Evolutionary conservation across 2,888 invertebrate species (phyloP).

Genomic region (Nemurella pictetii): DNA sequence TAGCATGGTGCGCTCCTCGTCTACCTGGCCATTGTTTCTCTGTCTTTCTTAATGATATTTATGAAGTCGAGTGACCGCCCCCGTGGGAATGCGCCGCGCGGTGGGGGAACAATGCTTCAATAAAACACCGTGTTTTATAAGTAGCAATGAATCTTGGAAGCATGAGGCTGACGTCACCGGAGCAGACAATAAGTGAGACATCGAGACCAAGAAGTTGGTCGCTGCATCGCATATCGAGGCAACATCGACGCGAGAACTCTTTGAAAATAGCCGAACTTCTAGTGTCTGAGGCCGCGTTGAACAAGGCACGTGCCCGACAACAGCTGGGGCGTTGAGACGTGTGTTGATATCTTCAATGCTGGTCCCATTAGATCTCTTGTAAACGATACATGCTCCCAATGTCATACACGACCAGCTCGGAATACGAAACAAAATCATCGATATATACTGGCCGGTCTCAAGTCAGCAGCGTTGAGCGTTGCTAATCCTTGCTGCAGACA

Average conservation of each 20-base stretch:
- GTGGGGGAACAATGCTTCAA: slow-evolving; percentile 6
- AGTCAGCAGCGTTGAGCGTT: background rate
- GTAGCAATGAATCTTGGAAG: background rate
- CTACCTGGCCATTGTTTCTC: background rate
- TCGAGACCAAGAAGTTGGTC: background rate
- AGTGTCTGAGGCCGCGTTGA: background rate
- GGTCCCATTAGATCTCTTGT: background rate
- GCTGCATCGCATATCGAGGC: too few species aligned
- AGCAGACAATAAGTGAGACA: background rate
- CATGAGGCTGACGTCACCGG: background rate
- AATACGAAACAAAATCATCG: background rate
- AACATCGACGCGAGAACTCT: background rate
- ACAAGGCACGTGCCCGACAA: background rate
- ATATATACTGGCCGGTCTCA: too few species aligned
- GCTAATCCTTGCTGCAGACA: background rate
- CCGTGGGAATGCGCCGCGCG: background rate
- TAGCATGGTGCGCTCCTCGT: background rate
- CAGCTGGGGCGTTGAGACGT: background rate
- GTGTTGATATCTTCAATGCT: background rate
- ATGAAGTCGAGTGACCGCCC: slow-evolving; percentile 6
- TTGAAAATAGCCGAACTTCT: background rate
- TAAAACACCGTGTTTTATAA: slow-evolving; percentile 5
- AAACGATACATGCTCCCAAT: background rate
- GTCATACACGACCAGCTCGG: background rate
- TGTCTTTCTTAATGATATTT: background rate